phyloP scores from a whole-genome alignment of 2,888 invertebrate genomes.

The Conistra vaccinii region DNA sequence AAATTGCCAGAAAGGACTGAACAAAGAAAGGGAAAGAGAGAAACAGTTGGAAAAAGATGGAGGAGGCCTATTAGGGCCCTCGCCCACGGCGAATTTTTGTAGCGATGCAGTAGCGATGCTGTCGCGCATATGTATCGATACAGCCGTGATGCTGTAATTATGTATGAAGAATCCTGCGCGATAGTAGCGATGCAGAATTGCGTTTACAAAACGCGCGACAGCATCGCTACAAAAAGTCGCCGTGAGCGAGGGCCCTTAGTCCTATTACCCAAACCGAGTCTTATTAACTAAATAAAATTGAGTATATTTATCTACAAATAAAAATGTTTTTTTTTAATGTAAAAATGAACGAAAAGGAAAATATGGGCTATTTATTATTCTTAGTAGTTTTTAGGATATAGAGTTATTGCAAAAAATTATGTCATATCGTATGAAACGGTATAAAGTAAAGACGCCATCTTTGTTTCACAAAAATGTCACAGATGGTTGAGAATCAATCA shows the following conservation, averaged over 20 bases:
- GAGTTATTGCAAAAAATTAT: neutral
- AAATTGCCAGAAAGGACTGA: too few species aligned
- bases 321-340: neutral
- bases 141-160: too few species aligned
- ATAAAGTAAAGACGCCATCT: neutral
- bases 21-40: neutral
- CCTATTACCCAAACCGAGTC: neutral
- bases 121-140: too few species aligned
- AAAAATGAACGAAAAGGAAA: neutral
- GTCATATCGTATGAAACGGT: neutral
- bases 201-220: too few species aligned
- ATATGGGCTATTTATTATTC: neutral
- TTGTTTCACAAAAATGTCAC: neutral
- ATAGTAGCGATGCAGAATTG: too few species aligned
- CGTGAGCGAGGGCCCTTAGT: too few species aligned
- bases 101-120: too few species aligned
- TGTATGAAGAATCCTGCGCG: too few species aligned
- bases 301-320: neutral
- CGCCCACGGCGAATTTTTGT: too few species aligned
- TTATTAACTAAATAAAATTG: neutral
- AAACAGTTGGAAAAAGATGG: neutral
- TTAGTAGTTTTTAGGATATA: neutral
- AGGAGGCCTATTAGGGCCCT: neutral
- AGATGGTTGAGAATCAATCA: conserved; percentile 16
- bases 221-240: too few species aligned